Base-by-base conservation (phyloP, 2,113 vertebrate species). In the Mesitornis unicolor region DNA sequence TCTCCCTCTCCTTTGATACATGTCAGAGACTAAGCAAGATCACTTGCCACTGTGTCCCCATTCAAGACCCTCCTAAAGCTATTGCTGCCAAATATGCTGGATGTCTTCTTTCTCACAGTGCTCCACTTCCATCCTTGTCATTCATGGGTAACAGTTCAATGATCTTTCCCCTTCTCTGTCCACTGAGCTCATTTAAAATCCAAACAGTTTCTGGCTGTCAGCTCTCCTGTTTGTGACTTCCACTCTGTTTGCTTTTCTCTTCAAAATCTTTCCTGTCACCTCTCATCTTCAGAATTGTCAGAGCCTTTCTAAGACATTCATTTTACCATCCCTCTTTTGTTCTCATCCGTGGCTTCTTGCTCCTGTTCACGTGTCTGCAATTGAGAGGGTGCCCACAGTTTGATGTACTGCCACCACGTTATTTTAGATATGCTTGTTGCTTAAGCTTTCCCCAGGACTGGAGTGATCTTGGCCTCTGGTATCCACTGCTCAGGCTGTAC, bases 141-240 rank as follows among this genome's bases (percentile, higher is more conserved):
- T 89, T 97, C 94, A 86, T 56, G 93, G 94, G 97, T 96, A 97
- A 96, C 96, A 97, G 97, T 98, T 98, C 97, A 98, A 65, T 87
- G 97, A 97, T 97, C 97, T 98, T 97, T 97, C 92, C 85, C 97
- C 96, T 97, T 95, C 91, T 97, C 95, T 95, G 96, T 93, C 95
- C 96, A 95, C 95, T 92, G 96, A 97, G 87, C 97, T 97, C 94
- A 95, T 97, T 97, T 97, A 97, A 95, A 98, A 95, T 94, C 96
- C 91, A 94, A 97, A 95, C 87, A 90, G 87, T 97, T 97, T 96
- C 95, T 97, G 89, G 63, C 95, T 97, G 97, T 97, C 98, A 97
- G 85, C 68, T 97, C 90, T 95, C 65, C 93, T 96, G 77, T 96
- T 97, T 80, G 63, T 97, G 92, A 96, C 95, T 96, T 95, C 78